Evolutionary conservation across 2,888 invertebrate species (phyloP), one percentile per base, ranked within the genome.

Genomic region (Craniophora ligustri): DNA sequence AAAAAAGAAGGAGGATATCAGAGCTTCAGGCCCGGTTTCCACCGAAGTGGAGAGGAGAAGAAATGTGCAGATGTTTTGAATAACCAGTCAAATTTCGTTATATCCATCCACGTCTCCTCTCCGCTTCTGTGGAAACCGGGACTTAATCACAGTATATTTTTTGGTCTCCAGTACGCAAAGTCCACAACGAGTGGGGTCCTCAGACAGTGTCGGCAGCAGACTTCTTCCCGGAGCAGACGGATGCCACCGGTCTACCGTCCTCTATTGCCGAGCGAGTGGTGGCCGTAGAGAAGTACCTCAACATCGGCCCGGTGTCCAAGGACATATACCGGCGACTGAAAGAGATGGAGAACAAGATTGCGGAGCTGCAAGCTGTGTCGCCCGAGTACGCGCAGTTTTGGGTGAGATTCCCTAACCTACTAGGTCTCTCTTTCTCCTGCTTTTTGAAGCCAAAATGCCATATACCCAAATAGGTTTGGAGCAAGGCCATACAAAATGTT

Each of bases 321-420:
- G 95, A 96, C 81, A 89, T 97, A 23, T 96, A 96, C 77, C 87
- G 89, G 53, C 91, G 97, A 21, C 85, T 98, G 4, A 97, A 97
- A 84, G 89, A 88, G 1, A 93, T 97, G 74, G 98, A 98, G 85
- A 95, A 97, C 75, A 94, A 95, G 63, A 94, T 98, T 40, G 89
- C 97, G 5, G 91, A 95, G 58, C 85, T 98, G 53, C 96, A 98
- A 85, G 94, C 97, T 0, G 84, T 96, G 46, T 97, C 97, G 30
- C 97, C 97, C 0, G 98, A 98, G 85, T 98, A 98, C 79, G 94
- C 95, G 16, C 94, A 95, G 69, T 96, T 96, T 72, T 91, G 91
- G 91, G 91, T 88, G 28, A 68, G 81, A n/a, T n/a, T n/a, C n/a
- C n/a, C n/a, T n/a, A n/a, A n/a, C n/a, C n/a, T n/a, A n/a, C n/a